These are phyloP conservation scores for Cantharis flavilabris DNA, from an alignment of 2,888 invertebrate species.

Conservation along the genomic window DNA sequence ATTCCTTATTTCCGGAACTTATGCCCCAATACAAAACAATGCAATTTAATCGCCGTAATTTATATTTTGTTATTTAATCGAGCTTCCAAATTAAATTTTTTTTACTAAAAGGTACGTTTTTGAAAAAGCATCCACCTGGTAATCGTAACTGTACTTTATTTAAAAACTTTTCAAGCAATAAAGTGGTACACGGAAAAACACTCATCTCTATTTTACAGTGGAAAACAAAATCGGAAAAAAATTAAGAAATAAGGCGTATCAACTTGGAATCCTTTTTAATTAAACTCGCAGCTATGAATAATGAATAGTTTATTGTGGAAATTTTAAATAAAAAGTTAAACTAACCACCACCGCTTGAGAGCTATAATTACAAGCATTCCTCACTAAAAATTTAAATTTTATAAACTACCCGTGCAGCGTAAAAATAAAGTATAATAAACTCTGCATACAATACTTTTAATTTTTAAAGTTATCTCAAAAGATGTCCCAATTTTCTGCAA, in stretches of 20 bases:
- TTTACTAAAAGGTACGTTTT: too few relatives aligned
- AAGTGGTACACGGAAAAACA: neutral
- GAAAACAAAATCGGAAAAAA: neutral
- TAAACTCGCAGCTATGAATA: neutral
- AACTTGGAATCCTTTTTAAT: neutral
- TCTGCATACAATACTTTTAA: too few relatives aligned
- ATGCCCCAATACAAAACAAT: neutral
- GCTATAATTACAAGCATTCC: neutral
- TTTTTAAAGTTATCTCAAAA: too few relatives aligned
- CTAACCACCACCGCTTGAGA: neutral
- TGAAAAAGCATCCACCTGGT: neutral
- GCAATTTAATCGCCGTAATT: neutral
- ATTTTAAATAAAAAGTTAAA: neutral
- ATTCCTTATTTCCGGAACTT: neutral
- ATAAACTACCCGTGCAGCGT: neutral
- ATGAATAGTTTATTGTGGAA: neutral
- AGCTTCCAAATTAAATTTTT: neutral
- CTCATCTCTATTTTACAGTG: neutral
- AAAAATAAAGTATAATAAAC: too few relatives aligned
- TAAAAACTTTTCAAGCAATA: neutral
- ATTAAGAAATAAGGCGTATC: neutral
- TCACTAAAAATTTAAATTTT: neutral
- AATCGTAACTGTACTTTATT: neutral
- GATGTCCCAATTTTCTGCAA: neutral
- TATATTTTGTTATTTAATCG: neutral